phyloP scores from a whole-genome alignment of 2,113 vertebrate genomes.

The Jaculus jaculus region DNA sequence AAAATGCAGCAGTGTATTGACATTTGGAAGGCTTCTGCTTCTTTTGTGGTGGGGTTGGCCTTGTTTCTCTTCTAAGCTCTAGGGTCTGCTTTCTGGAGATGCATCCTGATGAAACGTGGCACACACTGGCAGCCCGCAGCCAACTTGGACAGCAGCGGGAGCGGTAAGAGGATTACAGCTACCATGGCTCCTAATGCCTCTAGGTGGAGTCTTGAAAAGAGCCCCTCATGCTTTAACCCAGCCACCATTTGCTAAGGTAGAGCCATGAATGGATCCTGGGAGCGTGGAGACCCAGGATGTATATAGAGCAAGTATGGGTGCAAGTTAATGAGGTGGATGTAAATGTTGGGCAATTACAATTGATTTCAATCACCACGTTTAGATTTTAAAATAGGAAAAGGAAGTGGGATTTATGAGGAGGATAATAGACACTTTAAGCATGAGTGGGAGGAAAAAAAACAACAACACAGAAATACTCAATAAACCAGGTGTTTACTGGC shows the following conservation, averaged over 20 bases:
- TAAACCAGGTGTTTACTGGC: conserved; percentile 80
- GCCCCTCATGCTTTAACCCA: too few relatives aligned
- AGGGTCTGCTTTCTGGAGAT: conserved; percentile 56
- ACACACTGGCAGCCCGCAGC: conserved; percentile 58
- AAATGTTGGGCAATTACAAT: conserved; percentile 31
- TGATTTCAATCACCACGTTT: neutral
- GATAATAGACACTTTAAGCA: conserved; percentile 60
- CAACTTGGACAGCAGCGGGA: conserved; percentile 54
- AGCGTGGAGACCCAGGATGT: neutral
- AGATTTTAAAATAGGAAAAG: conserved; percentile 64
- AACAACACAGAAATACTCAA: conserved; percentile 73
- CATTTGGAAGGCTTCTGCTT: conserved; percentile 76
- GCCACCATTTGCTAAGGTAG: neutral
- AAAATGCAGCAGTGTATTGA: conserved; percentile 70
- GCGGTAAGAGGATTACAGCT: conserved; percentile 68
- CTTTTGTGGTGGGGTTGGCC: conserved; percentile 65
- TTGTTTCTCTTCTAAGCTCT: conserved; percentile 53
- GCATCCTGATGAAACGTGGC: conserved; percentile 73
- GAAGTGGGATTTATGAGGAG: conserved; percentile 65
- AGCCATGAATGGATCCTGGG: neutral
- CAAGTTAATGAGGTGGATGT: neutral
- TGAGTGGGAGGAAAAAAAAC: neutral
- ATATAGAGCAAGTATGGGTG: neutral
- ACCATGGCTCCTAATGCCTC: conserved; percentile 62
- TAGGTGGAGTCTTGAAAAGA: conserved; percentile 74